These are phyloP conservation scores for Varroa destructor DNA, from an alignment of 1,140 invertebrate species.

Conservation along the genomic window DNA sequence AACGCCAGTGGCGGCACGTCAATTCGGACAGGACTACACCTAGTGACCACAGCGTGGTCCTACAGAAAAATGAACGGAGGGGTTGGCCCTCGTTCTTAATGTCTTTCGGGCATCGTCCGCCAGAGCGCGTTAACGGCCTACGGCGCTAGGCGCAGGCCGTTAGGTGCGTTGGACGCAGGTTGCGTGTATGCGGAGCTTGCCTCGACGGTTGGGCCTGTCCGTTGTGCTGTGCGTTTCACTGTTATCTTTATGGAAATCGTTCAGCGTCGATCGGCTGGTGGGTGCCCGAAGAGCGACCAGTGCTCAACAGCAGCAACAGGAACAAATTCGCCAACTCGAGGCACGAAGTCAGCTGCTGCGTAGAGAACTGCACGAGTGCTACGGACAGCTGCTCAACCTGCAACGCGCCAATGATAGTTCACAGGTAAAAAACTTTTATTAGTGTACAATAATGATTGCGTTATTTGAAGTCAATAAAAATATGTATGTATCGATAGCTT, in stretches of 20 bases:
- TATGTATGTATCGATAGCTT: too few relatives aligned
- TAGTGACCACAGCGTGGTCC: too few relatives aligned
- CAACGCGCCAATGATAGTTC: constrained; percentile 23
- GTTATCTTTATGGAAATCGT: constrained; percentile 21
- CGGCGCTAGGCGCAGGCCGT: too few relatives aligned
- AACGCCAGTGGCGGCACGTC: too few relatives aligned
- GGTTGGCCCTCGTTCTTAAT: too few relatives aligned
- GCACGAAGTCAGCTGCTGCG: constrained; percentile 2
- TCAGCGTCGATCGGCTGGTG: constrained; percentile 25
- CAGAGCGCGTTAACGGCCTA: too few relatives aligned
- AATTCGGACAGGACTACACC: too few relatives aligned
- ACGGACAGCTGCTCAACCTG: constrained; percentile 26
- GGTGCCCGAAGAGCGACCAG: not conserved
- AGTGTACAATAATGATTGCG: too few relatives aligned
- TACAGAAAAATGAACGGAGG: too few relatives aligned
- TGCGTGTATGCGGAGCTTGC: constrained; percentile 18
- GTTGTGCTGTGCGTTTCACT: constrained; percentile 21
- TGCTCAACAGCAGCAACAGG: constrained; percentile 14
- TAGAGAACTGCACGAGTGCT: constrained; percentile 17
- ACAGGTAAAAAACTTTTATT: not conserved
- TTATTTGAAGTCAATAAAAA: too few relatives aligned
- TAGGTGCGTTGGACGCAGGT: too few relatives aligned
- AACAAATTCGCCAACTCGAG: not conserved
- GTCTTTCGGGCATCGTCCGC: too few relatives aligned
- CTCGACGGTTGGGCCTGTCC: constrained; percentile 23